These are phyloP conservation scores for Cynocephalus volans DNA, from an alignment of 2,113 vertebrate species.

Conservation along the genomic window DNA sequence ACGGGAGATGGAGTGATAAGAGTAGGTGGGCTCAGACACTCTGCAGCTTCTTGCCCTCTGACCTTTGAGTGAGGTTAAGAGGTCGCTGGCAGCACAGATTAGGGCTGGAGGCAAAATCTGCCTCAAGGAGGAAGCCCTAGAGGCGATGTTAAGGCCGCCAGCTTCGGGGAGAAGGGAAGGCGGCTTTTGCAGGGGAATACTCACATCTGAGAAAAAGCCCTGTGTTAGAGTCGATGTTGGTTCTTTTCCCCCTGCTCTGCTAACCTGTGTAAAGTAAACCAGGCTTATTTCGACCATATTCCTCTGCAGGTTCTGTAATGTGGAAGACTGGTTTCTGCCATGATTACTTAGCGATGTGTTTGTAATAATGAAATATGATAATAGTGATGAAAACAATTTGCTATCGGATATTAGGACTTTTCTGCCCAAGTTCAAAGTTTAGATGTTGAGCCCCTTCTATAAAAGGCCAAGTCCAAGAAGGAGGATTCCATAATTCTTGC, in stretches of 20 bases:
- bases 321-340: neutral
- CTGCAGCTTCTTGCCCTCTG: slow-evolving; percentile 32
- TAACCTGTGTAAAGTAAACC: neutral
- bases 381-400: neutral
- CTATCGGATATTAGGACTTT: neutral
- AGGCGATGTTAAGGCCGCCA: neutral
- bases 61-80: neutral
- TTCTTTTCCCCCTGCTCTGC: neutral
- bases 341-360: neutral
- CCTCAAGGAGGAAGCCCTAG: neutral
- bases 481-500: neutral
- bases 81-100: neutral
- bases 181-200: neutral
- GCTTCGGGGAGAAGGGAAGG: neutral
- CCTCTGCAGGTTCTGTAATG: neutral
- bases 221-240: accelerated
- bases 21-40: neutral
- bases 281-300: neutral
- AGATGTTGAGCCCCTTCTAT: neutral
- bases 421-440: neutral
- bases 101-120: neutral
- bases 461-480: neutral
- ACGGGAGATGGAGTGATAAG: neutral
- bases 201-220: neutral
- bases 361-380: neutral